phyloP scores from a whole-genome alignment of 2,113 vertebrate genomes.

The Natator depressus region DNA sequence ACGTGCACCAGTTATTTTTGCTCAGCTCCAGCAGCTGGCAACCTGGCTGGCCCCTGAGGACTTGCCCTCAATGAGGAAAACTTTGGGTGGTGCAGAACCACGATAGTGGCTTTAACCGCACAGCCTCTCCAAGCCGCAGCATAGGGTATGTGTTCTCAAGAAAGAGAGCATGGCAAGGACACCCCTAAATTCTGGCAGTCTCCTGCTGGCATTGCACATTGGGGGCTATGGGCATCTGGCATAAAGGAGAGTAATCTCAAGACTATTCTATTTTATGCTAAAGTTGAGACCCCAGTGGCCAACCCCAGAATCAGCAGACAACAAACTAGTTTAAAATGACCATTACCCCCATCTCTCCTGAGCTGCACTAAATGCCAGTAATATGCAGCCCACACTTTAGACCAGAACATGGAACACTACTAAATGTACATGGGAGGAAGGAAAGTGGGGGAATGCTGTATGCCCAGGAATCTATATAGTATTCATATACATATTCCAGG shows the following conservation, averaged over 20 bases:
- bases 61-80: not conserved
- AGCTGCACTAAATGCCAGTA: not conserved
- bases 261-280: not conserved
- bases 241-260: not conserved
- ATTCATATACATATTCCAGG: not conserved
- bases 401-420: not conserved
- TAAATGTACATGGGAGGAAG: not conserved
- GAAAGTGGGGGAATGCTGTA: not conserved
- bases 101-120: not conserved
- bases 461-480: not conserved
- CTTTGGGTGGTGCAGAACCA: not conserved
- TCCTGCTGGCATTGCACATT: not conserved
- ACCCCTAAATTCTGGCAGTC: accelerated
- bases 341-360: not conserved
- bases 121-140: not conserved
- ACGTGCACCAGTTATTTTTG: not conserved
- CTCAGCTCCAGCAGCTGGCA: not conserved
- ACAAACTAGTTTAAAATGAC: not conserved
- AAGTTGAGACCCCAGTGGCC: not conserved
- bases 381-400: too few relatives aligned
- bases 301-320: not conserved
- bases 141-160: not conserved
- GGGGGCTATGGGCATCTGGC: not conserved
- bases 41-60: not conserved
- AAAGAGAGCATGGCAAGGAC: not conserved